Conservation (phyloP, 2,113 vertebrate genomes). For the Malurus cyaneus region DNA sequence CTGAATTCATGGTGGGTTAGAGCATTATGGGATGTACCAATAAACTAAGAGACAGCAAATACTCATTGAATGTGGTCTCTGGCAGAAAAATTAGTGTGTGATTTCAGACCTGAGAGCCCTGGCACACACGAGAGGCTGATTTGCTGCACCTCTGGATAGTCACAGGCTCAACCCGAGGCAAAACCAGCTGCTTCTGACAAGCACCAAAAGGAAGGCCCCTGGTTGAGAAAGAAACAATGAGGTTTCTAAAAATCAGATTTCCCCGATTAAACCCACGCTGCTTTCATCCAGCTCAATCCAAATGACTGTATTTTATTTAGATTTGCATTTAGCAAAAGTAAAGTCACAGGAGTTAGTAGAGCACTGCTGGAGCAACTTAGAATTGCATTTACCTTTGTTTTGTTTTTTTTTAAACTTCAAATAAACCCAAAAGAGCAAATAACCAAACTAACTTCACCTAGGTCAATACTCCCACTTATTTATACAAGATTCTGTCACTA, state of each 20-base stretch:
- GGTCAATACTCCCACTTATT: neutral
- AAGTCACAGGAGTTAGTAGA: neutral
- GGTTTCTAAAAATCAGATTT: neutral
- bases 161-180: slow-evolving; percentile 51
- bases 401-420: neutral
- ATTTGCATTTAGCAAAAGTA: neutral
- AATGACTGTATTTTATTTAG: neutral
- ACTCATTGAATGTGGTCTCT: neutral
- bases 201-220: slow-evolving; percentile 73
- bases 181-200: slow-evolving; percentile 56
- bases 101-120: slow-evolving; percentile 76
- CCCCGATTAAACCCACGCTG: neutral
- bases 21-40: neutral
- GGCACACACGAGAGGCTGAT: neutral
- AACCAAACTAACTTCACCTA: neutral
- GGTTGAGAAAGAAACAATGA: slow-evolving; percentile 16
- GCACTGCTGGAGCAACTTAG: neutral
- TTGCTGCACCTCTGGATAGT: neutral
- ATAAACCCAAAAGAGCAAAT: neutral
- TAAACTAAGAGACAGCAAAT: neutral
- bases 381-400: neutral
- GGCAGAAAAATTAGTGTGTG: neutral
- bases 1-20: neutral
- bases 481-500: neutral
- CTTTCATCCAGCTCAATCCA: neutral